Evolutionary conservation across 2,113 vertebrate species (phyloP), one percentile per base, ranked within the genome.

Genomic region (Asarcornis scutulata): DNA sequence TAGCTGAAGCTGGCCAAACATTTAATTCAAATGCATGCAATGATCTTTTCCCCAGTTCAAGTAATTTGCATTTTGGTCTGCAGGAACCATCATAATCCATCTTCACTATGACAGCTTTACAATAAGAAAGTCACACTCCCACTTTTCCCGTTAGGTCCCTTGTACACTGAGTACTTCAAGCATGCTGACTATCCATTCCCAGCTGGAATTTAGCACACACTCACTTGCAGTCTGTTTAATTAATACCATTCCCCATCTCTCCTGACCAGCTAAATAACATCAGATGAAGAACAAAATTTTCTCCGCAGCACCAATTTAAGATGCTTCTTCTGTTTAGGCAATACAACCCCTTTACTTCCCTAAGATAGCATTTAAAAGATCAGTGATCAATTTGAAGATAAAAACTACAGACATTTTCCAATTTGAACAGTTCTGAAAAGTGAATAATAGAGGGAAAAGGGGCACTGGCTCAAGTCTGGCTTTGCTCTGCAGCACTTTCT

Each of bases 21-120:
- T 83, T 96, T 79, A 91, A 93, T 95, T 92, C 93, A 93, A 88
- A 76, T 53, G 69, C 48, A 85, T 55, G 64, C 44, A 59, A 21
- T 26, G 31, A 83, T 95, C 75, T 83, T 90, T 89, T 88, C 52
- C 83, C 75, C 73, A 55, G 34, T 66, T 36, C 21, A 71, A 34
- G 31, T 59, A 72, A 69, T 68, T 73, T 90, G 17, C 56, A 84
- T 88, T 93, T 96, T 82, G 50, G 68, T 92, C 91, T 88, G 46
- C 52, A 40, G 60, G 67, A 83, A 67, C 74, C 69, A 85, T 77
- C 53, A 76, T 13, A 50, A 69, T 80, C 66, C 7, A 25, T 86
- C 95, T 95, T 89, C 50, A 69, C 67, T 83, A 42, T 82, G 76
- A 88, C 66, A 91, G 56, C 44, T 75, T 75, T 93, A 87, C 32